Base-by-base conservation (phyloP, 2,797 vertebrate species). In the Pseudochromis fuscus region DNA sequence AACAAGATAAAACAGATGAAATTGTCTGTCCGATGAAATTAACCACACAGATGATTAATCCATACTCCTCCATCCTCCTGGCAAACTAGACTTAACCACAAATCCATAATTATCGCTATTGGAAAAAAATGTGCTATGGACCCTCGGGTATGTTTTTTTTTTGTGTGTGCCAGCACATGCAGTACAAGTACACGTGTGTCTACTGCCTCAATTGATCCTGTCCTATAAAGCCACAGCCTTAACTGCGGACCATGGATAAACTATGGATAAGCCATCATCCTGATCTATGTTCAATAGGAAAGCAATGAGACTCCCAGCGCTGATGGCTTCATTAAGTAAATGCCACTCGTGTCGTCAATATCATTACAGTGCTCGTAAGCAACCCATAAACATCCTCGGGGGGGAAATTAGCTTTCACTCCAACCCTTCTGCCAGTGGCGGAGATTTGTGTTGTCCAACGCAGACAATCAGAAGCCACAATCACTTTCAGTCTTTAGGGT, bases 301-400 rank as follows among this genome's bases (percentile, higher is more conserved):
- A 87, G 86, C 88, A 86, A 89, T 84, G 85, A 87, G 69, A 85
- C 75, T 57, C 48, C 42, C 23, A 52, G 16, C 63, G 44, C 72
- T 90, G 87, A 92, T 86, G 85, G 85, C 88, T 85, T 90, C 89
- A 91, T 93, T 92, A 92, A 88, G 86, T 87, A 89, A 91, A 92
- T 90, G 91, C 81, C 82, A 84, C 75, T 80, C 27, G 62, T 68
- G 80, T 77, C 62, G 51, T 89, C 89, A 72, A 88, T 90, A 88
- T 82, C 82, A 87, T 88, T 88, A 86, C 70, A 70, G 79, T 58
- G 80, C 64, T 57, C 79, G 85, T 87, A 87, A 90, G 88, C 89
- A 87, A 79, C 77, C 75, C 74, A 78, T 88, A 89, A 91, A 88
- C 82, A 79, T 77, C 83, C 87, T 81, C 77, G 18, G 21, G 75